Conservation (phyloP, 2,888 invertebrate species). For the Eristalis tenax region DNA sequence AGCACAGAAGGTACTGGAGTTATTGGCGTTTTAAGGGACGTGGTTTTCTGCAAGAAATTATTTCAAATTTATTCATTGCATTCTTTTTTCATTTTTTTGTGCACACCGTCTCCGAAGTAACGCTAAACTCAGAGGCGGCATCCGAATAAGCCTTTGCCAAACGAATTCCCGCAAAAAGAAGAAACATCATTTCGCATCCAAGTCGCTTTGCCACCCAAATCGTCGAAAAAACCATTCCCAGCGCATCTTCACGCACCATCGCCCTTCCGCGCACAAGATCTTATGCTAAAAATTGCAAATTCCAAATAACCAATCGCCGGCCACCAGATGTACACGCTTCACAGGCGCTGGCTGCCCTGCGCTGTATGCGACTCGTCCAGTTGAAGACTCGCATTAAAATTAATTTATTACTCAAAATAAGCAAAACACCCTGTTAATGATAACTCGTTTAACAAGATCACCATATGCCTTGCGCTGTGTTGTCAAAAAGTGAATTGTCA, state of each 20-base stretch:
- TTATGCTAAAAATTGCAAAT: neutral
- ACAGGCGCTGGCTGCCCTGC: neutral
- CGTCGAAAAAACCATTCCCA: neutral
- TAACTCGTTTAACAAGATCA: constrained; percentile 63
- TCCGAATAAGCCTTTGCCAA: no score
- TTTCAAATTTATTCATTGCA: no score
- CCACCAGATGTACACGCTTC: constrained; percentile 34
- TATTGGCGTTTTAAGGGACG: neutral
- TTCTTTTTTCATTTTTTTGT: no score
- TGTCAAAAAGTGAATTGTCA: constrained; percentile 60
- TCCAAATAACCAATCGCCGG: constrained; percentile 37
- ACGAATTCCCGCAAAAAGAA: neutral
- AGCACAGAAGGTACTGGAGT: neutral
- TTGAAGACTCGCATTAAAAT: constrained; percentile 59
- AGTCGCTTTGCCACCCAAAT: constrained; percentile 5
- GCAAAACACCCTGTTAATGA: constrained; percentile 52
- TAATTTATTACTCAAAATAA: constrained; percentile 63
- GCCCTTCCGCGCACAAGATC: neutral
- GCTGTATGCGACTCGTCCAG: constrained; percentile 12
- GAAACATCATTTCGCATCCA: neutral
- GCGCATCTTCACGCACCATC: neutral
- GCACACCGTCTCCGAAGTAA: no score
- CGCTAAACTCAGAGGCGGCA: no score
- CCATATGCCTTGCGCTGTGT: constrained; percentile 47
- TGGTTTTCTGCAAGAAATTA: neutral